phyloP scores from a whole-genome alignment of 2,797 vertebrate genomes.

The Synanceia verrucosa region DNA sequence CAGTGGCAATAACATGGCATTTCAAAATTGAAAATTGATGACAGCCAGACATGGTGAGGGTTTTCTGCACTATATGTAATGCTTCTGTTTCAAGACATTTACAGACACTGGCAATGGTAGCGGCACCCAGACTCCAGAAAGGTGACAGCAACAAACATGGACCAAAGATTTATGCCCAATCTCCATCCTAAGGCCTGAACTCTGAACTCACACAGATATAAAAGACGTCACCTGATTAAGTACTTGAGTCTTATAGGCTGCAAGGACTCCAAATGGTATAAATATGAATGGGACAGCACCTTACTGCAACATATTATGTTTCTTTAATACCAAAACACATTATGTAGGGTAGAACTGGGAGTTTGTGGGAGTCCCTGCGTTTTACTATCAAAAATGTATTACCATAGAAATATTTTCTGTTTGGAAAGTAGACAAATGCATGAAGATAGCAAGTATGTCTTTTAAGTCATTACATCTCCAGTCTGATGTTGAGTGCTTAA shows the following conservation, averaged over 20 bases:
- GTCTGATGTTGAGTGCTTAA: neutral
- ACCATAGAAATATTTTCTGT: neutral
- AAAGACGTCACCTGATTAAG: neutral
- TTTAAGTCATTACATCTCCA: neutral
- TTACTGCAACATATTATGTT: neutral
- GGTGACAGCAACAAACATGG: neutral
- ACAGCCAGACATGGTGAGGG: neutral
- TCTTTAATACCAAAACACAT: neutral
- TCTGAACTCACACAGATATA: neutral
- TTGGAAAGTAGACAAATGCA: neutral
- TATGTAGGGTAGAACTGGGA: neutral
- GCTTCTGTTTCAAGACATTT: neutral
- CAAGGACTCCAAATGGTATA: neutral
- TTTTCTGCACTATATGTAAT: neutral
- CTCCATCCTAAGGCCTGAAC: neutral
- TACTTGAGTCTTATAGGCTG: neutral
- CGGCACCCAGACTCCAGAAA: neutral
- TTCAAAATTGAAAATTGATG: constrained; percentile 12
- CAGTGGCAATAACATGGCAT: neutral
- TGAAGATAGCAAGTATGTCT: neutral
- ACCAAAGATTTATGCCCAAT: constrained; percentile 1
- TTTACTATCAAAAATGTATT: neutral
- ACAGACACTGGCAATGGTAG: neutral
- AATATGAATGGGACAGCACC: neutral
- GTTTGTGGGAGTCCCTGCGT: neutral